These are phyloP conservation scores for Sinodicranocentrus sp. DNA, from an alignment of 2,888 invertebrate species.

Conservation along the genomic window DNA sequence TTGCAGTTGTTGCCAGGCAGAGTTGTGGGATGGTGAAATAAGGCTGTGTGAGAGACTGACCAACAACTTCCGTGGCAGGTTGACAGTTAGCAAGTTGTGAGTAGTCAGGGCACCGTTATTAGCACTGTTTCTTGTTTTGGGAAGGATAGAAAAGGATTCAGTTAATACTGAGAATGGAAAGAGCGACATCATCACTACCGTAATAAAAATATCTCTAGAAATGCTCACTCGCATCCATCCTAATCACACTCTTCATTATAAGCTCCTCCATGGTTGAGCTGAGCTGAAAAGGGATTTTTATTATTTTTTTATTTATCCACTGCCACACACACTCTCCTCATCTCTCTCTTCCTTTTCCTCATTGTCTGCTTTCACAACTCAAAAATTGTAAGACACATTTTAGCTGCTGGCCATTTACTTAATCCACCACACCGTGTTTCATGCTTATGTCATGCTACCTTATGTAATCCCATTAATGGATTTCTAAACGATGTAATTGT, in stretches of 20 bases:
- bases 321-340: not conserved
- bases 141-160: not conserved
- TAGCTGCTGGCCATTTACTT: not conserved
- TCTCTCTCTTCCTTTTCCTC: not conserved
- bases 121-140: not conserved
- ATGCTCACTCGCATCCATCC: not conserved
- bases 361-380: not conserved
- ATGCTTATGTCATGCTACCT: constrained; percentile 14
- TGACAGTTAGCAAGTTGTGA: constrained; percentile 31
- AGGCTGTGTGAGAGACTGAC: constrained; percentile 32
- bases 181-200: constrained; percentile 6
- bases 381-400: not conserved
- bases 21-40: too few species aligned
- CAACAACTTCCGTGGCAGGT: constrained; percentile 37
- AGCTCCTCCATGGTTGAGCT: not conserved
- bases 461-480: constrained; percentile 26
- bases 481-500: constrained; percentile 13
- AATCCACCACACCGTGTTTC: not conserved
- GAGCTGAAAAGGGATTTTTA: constrained; percentile 6
- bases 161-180: constrained; percentile 11
- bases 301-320: not conserved
- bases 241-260: constrained; percentile 18
- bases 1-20: too few species aligned
- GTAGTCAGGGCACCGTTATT: constrained; percentile 33
- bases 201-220: not conserved